These are phyloP conservation scores for Medauroidea extradentata DNA, from an alignment of 1,140 invertebrate species.

Conservation along the genomic window DNA sequence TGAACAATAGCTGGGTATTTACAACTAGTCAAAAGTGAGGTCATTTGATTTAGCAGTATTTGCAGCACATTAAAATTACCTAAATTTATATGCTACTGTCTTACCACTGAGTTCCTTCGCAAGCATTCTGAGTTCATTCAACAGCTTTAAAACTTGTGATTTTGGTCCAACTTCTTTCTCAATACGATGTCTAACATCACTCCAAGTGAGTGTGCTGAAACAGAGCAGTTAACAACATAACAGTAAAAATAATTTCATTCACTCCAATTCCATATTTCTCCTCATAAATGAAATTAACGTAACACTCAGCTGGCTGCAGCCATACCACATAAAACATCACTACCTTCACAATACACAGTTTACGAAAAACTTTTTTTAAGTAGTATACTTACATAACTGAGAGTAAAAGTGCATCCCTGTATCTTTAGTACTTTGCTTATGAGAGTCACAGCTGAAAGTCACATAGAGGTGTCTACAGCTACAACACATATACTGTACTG, in stretches of 20 bases:
- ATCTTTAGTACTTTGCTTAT: neutral
- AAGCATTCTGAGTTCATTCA: neutral
- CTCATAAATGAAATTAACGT: too few relatives aligned
- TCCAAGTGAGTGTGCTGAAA: neutral
- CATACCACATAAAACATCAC: too few relatives aligned
- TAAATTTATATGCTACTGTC: neutral
- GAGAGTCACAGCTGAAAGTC: neutral
- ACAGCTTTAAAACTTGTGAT: neutral
- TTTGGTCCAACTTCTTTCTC: neutral
- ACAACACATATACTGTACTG: neutral
- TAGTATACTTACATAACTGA: too few relatives aligned
- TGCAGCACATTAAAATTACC: neutral
- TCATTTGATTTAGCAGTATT: neutral
- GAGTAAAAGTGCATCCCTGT: neutral
- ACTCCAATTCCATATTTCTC: too few relatives aligned
- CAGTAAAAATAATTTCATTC: too few relatives aligned
- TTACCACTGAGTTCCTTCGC: constrained; percentile 1
- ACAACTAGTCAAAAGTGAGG: neutral
- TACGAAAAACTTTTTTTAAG: too few relatives aligned
- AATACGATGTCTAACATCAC: neutral
- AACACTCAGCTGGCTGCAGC: too few relatives aligned
- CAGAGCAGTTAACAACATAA: too few relatives aligned
- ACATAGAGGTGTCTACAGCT: neutral
- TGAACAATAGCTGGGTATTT: neutral
- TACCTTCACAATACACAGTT: too few relatives aligned